Evolutionary conservation across 2,113 vertebrate species (phyloP), one percentile per base, ranked within the genome.

Genomic region (Bubalus kerabau): DNA sequence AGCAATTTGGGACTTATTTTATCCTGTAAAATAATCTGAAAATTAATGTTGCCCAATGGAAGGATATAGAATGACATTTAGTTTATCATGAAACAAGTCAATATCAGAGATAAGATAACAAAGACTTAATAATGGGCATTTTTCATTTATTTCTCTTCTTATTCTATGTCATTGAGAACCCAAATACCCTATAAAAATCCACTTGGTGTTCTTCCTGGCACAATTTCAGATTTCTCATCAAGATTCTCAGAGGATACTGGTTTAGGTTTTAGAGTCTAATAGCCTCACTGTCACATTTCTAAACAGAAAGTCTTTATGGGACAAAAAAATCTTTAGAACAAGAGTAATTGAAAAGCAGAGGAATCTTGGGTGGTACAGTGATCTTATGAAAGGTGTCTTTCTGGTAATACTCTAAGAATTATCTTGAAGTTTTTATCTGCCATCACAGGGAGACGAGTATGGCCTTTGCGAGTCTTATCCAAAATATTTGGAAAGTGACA

Each of bases 11-110:
- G 26, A 32, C 48, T 83, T 81, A 54, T 94, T 95, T 96, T 28
- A 82, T 95, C 7, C 52, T 88, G 24, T 86, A 94, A 89, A 90
- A 95, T 71, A 92, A 94, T 90, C 40, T 91, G 43, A 87, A 87
- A 87, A 80, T 87, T 90, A 95, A 87, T 95, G 85, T 89, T 90
- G 12, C 40, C 28, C 23, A 64, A 14, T 9, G 28, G 43, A 90
- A 57, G 83, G 3, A 13, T 89, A 57, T 59, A 88, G 2, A 7
- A 16, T 36, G 8, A 57, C 17, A 59, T 87, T 81, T n/a, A 94
- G 48, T 24, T 94, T 57, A 50, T 84, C 62, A 57, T 13, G 17
- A 64, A 95, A 46, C 15, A 95, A 88, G 32, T 76, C 19, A 74
- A 2, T 87, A 78, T 67, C n/a, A 30, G 62, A 40, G 15, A 86